Evolutionary conservation across 1,140 invertebrate species (phyloP), one percentile per base, ranked within the genome.

Genomic region (Zeugodacus cucurbitae): DNA sequence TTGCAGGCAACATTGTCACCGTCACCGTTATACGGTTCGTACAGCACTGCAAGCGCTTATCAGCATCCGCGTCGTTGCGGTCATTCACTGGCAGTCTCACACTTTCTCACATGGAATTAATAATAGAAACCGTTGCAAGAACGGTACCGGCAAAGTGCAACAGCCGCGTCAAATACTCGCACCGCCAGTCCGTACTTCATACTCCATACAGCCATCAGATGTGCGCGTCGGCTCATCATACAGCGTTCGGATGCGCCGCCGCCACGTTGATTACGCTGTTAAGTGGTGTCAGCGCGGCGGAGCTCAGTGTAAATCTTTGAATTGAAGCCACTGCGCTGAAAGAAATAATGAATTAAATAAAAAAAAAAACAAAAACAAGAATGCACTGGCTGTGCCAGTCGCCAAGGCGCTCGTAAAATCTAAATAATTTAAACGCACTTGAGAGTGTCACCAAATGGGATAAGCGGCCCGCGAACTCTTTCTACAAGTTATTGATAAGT

Each of bases 361-460:
- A 4, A 0, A 62, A 26, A 62, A 22, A 26, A 26, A 62, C 4
- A 4, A 48, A 17, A 41, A 29, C 34, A 48, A 44, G 32, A 44
- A 29, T 3, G 4, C n/a, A 48, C 7, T 17, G 74, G 22, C 74
- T n/a, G 41, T 82, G 74, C 74, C 74, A 82, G 74, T 82, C 74
- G 20, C 74, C 67, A 17, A 82, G 22, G 74, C 26, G 22, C 22
- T 48, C 37, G n/a, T 82, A 82, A 82, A 82, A 82, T 29, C 74
- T 82, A 48, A 48, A 82, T 17, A 82, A 26, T 48, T 82, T 48
- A 48, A 44, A 82, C 41, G 41, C 74, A 82, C 74, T 82, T 82
- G 74, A 82, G 26, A 82, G 74, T 54, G 58, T 22, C n/a, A 26
- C 6, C 58, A 26, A 82, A 2, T 44, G 74, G 3, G 74, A 82